These are phyloP conservation scores for Mesitornis unicolor DNA, from an alignment of 2,113 vertebrate genomes.

Conservation along the genomic window DNA sequence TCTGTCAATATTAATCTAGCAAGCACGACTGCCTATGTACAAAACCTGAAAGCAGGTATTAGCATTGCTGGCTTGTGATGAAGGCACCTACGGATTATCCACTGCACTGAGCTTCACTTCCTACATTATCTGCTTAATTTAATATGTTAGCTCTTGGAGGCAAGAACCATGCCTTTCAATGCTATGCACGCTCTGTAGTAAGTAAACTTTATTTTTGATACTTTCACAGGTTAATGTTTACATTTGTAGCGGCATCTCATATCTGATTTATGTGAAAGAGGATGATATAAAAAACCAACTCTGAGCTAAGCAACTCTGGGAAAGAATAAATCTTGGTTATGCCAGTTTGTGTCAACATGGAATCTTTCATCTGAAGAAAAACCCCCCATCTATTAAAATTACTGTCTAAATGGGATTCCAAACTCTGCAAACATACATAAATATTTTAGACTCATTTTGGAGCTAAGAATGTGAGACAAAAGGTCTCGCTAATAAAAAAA, in stretches of 20 bases:
- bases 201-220: background rate
- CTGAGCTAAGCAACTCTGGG: background rate
- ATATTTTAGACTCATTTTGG: background rate
- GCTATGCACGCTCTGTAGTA: background rate
- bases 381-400: background rate
- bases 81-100: background rate
- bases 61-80: background rate
- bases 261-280: background rate
- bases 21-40: fast-evolving
- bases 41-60: background rate
- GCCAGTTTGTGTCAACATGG: background rate
- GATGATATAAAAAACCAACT: background rate
- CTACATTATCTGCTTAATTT: background rate
- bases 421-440: background rate
- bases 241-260: background rate
- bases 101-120: background rate
- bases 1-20: background rate
- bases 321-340: background rate
- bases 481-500: background rate
- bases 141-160: background rate
- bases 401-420: background rate
- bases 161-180: background rate
- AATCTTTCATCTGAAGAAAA: background rate
- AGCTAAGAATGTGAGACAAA: background rate
- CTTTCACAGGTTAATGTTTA: background rate